Conservation (phyloP, 2,113 vertebrate genomes). For the Cranoglanis bouderius region DNA sequence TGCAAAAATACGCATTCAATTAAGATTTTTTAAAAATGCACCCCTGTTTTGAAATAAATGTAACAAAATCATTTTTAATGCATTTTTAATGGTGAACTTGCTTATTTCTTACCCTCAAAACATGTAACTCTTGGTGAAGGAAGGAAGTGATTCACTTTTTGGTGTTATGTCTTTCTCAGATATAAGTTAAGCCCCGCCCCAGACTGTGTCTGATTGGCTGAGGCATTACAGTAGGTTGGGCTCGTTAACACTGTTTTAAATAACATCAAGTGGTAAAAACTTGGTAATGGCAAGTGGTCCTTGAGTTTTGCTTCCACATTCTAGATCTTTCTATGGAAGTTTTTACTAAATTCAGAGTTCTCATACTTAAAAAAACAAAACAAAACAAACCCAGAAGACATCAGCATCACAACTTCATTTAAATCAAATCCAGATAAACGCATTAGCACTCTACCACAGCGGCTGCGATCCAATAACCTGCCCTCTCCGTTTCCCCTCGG, state of each 20-base stretch:
- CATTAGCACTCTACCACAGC: neutral
- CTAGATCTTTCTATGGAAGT: neutral
- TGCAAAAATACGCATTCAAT: no score
- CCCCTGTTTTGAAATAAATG: no score
- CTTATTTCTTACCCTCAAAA: neutral
- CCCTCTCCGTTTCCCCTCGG: conserved; percentile 20
- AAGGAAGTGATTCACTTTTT: neutral
- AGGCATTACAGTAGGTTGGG: neutral
- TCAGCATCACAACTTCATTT: neutral
- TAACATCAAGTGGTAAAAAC: neutral
- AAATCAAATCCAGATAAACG: neutral
- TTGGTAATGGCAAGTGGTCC: neutral
- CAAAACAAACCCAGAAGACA: neutral
- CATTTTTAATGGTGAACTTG: no score
- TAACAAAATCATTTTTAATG: no score
- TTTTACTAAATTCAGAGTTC: neutral
- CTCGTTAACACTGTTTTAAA: neutral
- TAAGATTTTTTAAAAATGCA: no score
- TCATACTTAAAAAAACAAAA: neutral
- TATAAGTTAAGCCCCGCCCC: neutral
- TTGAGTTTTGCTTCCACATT: neutral
- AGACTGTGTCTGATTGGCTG: neutral
- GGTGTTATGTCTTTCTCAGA: neutral
- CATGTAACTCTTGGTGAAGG: neutral
- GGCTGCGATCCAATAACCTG: conserved; percentile 23